A percentile compares a stretch with the other conserved stretches of the same genome.
Evolutionary conservation across 2,113 vertebrate species (phyloP).

Genomic region (Penelope pileata): DNA sequence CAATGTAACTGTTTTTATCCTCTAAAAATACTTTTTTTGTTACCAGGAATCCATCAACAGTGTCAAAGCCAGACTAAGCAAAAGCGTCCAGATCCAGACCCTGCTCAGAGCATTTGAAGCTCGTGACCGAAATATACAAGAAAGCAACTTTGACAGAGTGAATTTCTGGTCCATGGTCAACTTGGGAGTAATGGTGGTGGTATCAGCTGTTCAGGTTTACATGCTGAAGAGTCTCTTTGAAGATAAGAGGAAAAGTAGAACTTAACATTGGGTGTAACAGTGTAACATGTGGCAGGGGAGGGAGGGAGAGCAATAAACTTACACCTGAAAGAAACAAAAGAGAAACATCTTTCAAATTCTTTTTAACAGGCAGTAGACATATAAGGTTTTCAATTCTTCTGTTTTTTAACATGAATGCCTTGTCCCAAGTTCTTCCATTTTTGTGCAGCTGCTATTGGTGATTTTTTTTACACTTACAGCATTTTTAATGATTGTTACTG

Average conservation of each 20-base stretch:
- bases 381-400: neutral
- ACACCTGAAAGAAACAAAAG: neutral
- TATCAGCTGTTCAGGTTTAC: conserved; percentile 92
- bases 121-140: conserved; percentile 95
- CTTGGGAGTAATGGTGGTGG: conserved; percentile 87
- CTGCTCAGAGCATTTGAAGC: conserved; percentile 94
- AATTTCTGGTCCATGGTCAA: conserved; percentile 94
- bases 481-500: neutral
- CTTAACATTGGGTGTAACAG: conserved; percentile 74
- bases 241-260: conserved; percentile 90
- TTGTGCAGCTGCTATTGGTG: conserved; percentile 25
- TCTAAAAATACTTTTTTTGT: conserved; percentile 51
- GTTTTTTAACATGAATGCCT: neutral
- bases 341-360: conserved; percentile 16
- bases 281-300: neutral
- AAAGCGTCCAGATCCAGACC: conserved; percentile 94
- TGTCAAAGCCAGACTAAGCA: conserved; percentile 91
- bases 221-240: conserved; percentile 94
- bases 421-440: conserved; percentile 4
- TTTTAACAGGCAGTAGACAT: conserved; percentile 23
- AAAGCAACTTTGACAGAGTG: conserved; percentile 94
- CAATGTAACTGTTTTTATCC: neutral
- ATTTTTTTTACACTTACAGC: conserved; percentile 6
- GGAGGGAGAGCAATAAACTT: conserved; percentile 48
- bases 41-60: conserved; percentile 93